Evolutionary conservation across 2,797 vertebrate genomes (phyloP).

Genomic region (Acestrorhynchus altus): DNA sequence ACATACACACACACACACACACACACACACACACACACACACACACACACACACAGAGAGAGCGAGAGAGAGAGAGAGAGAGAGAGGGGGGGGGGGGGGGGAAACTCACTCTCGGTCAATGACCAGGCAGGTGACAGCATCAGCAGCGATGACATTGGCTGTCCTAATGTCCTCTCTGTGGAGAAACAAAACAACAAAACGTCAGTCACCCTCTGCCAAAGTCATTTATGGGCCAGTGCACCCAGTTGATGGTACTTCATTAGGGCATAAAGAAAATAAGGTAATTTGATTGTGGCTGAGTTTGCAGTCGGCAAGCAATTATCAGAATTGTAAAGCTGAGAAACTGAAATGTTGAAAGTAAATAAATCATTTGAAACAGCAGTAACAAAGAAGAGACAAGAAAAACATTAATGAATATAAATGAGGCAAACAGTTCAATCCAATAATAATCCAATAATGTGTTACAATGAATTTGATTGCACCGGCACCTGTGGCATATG

Average conservation of each 20-base stretch:
- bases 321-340: background rate
- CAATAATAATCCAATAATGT: background rate
- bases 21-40: too few species aligned
- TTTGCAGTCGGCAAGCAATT: background rate
- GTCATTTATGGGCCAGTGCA: slow-evolving; percentile 11
- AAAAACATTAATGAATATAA: background rate
- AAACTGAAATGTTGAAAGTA: background rate
- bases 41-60: too few species aligned
- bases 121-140: slow-evolving; percentile 91
- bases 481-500: background rate
- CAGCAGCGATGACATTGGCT: slow-evolving; percentile 91
- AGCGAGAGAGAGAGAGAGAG: too few species aligned
- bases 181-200: slow-evolving; percentile 54
- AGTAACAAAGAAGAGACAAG: background rate
- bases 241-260: background rate
- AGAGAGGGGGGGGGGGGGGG: too few species aligned
- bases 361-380: background rate
- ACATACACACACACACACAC: too few species aligned
- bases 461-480: background rate
- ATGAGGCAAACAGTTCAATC: background rate
- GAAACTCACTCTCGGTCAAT: slow-evolving; percentile 95
- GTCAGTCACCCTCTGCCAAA: slow-evolving; percentile 38
- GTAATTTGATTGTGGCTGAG: background rate
- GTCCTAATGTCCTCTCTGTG: slow-evolving; percentile 93
- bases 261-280: background rate